Conservation (phyloP, 2,888 invertebrate species). For the Xanthostigma xanthostigma region DNA sequence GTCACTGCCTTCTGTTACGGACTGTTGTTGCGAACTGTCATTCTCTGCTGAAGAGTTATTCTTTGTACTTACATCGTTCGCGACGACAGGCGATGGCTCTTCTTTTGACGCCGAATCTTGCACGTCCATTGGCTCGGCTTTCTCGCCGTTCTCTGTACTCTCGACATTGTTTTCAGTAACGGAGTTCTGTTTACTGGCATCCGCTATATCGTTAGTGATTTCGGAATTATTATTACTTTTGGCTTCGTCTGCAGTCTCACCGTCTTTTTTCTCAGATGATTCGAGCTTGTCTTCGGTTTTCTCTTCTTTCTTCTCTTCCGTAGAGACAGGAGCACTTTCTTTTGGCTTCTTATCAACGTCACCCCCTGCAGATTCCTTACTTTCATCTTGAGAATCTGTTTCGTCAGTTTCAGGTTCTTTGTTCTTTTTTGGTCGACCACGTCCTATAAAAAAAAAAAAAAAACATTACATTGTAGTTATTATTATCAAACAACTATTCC, state of each 20-base stretch:
- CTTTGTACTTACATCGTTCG: constrained; percentile 7
- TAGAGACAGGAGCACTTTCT: neutral
- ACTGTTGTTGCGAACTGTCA: neutral
- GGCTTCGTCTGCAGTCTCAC: constrained; percentile 11
- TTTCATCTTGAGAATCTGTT: constrained; percentile 24
- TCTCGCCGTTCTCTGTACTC: constrained; percentile 26
- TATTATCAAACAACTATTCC: neutral
- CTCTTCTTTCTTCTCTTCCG: constrained; percentile 2
- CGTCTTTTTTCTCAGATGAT: constrained; percentile 10
- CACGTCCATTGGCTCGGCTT: constrained; percentile 23
- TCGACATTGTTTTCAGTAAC: constrained; percentile 17
- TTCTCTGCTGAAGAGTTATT: constrained; percentile 7
- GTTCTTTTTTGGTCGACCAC: constrained; percentile 25
- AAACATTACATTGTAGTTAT: neutral
- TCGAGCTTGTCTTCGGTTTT: constrained; percentile 6
- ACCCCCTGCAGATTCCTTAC: constrained; percentile 22
- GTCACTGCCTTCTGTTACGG: constrained; percentile 1
- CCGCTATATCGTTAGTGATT: constrained; percentile 12
- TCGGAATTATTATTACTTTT: constrained; percentile 23
- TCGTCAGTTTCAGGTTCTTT: constrained; percentile 19
- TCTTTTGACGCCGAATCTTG: constrained; percentile 16
- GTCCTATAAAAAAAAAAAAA: constrained; percentile 15
- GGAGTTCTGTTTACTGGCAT: neutral
- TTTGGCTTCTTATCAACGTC: constrained; percentile 10
- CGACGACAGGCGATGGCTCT: neutral